Percentiles rank a stretch among this genome's conserved stretches.
These are phyloP conservation scores for Pantala flavescens DNA, from an alignment of 1,140 invertebrate genomes.

Conservation along the genomic window DNA sequence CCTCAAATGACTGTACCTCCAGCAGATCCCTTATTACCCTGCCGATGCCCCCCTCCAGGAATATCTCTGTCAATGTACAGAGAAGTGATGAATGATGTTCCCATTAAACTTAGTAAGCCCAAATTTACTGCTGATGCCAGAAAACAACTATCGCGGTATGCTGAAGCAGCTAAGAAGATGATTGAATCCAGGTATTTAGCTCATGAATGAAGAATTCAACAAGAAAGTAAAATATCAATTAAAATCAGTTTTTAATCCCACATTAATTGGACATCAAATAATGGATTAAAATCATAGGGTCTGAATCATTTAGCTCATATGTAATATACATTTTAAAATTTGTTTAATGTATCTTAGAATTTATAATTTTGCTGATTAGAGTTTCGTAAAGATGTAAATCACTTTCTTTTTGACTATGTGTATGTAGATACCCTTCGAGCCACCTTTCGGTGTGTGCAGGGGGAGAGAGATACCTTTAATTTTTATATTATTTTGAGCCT, in stretches of 20 bases:
- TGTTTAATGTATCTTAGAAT: too few relatives aligned
- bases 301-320: too few relatives aligned
- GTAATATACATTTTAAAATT: too few relatives aligned
- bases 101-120: constrained; percentile 86
- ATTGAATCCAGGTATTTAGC: constrained; percentile 65
- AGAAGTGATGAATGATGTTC: constrained; percentile 98
- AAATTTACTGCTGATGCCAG: constrained; percentile 92
- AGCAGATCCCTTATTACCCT: constrained; percentile 76
- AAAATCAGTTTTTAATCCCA: not conserved
- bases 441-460: too few relatives aligned
- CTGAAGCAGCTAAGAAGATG: constrained; percentile 93
- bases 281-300: constrained; percentile 17
- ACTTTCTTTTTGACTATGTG: too few relatives aligned
- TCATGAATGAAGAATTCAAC: not conserved
- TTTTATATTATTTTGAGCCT: too few relatives aligned
- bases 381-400: too few relatives aligned
- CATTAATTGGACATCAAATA: constrained; percentile 3
- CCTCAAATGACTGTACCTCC: not conserved
- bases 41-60: constrained; percentile 81
- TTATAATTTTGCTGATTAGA: too few relatives aligned
- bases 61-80: constrained; percentile 91
- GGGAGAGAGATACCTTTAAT: too few relatives aligned
- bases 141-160: constrained; percentile 91
- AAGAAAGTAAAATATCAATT: not conserved
- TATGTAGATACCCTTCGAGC: too few relatives aligned